Evolutionary conservation across 2,888 invertebrate genomes (phyloP).

Genomic region (Bombyx huttoni): DNA sequence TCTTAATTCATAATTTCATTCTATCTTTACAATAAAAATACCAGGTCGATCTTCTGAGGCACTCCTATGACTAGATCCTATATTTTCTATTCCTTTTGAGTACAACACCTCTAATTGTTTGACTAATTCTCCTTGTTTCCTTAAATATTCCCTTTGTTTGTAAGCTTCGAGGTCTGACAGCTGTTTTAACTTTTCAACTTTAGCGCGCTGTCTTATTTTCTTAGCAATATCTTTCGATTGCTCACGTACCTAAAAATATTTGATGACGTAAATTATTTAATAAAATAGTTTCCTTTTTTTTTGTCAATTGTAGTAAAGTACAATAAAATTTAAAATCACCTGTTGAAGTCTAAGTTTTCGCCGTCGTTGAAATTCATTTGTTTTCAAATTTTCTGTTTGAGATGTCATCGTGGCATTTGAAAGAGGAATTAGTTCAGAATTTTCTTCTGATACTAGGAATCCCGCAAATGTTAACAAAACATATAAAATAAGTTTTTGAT

Average conservation of each 20-base stretch:
- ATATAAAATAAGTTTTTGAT: neutral
- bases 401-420: slow-evolving; percentile 49
- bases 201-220: slow-evolving; percentile 56
- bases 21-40: slow-evolving; percentile 7
- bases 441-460: neutral
- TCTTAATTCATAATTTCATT: too few relatives aligned
- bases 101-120: slow-evolving; percentile 47
- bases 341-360: slow-evolving; percentile 62
- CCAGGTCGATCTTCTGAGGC: slow-evolving; percentile 36
- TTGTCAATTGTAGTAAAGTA: too few relatives aligned
- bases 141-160: slow-evolving; percentile 48
- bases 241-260: slow-evolving; percentile 56
- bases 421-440: neutral
- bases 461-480: neutral
- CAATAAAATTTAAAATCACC: slow-evolving; percentile 22
- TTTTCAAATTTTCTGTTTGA: slow-evolving; percentile 46
- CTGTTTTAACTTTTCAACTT: slow-evolving; percentile 46
- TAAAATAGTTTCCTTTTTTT: too few relatives aligned
- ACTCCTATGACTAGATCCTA: slow-evolving; percentile 47
- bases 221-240: slow-evolving; percentile 67
- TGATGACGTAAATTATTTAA: neutral
- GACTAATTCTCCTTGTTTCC: slow-evolving; percentile 48
- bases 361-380: slow-evolving; percentile 61
- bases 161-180: slow-evolving; percentile 35
- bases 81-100: slow-evolving; percentile 36